Base-by-base conservation (phyloP, 2,888 invertebrate genomes). In the Oligia latruncula region DNA sequence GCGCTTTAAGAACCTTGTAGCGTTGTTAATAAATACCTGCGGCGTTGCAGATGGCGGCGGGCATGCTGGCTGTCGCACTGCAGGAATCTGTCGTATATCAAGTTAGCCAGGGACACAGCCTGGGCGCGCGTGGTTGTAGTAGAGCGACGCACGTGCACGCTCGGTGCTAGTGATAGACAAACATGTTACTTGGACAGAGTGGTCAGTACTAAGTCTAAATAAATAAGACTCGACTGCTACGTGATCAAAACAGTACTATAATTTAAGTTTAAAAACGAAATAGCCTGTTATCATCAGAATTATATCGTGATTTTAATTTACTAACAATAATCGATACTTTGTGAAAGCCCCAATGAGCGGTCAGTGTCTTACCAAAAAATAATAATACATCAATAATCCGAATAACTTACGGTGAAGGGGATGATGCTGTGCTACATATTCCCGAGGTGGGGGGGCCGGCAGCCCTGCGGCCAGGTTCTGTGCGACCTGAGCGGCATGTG, bases 21-120 rank as follows among this genome's bases (percentile, higher is more conserved):
- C 5, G 55, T 17, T 71, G 35, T 40, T 49, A 35, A 11, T 40
- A 71, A 17, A 5, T 71, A 95, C 95, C 95, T 93, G 89, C 94
- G 94, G 2, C 92, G 88, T 13, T 91, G 88, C 43, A 94, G 29
- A n/a, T 92, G 93, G 1, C 90, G 90, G 8, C 93, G 92, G 0
- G 94, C 93, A 74, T 93, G 92, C 0, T 73, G 73, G 86, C 92
- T 95, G 52, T 95, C 95, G 83, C 96, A 96, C 3, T 84, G 88
- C 80, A 96, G 73, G 84, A 90, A 95, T 66, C 93, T 88, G 81
- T 96, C 96, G 86, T 95, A 96, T 2, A 93, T 88, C 80, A 94
- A 84, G 77, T 90, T 90, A 15, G 90, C 81, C 55, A 94, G 76
- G 0, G 92, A 82, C n/a, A 93, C 71, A 0, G 92, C 76, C 40